Base-by-base conservation (phyloP, 1,140 invertebrate genomes). In the Drosophila pandora region DNA sequence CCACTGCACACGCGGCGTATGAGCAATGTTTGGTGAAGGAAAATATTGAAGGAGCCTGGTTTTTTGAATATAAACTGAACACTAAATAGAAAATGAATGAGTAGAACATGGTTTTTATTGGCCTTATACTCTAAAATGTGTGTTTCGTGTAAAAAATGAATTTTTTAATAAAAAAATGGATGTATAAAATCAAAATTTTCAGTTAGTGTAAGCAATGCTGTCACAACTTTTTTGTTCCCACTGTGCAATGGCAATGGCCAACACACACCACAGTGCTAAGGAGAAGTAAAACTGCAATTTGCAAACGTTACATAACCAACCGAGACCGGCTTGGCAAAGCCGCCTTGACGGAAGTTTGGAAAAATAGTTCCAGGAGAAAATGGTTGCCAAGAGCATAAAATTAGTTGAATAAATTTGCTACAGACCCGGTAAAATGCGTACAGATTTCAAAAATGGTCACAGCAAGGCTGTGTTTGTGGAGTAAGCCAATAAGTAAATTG, bases 401-500 rank as follows among this genome's bases (percentile, higher is more conserved):
- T 82, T 72, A 63, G 49, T 48, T 64, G 59, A 53, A 60, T 47
- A 62, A 48, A 54, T 62, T 71, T 22, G n/a, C 10, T 34, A 57
- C 47, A 63, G n/a, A 41, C 25, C 23, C 13, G 47, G 43, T n/a
- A 52, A 76, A 69, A 58, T 76, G 73, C 73, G 71, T 76, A 23
- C 12, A 63, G 2, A 54, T 54, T 37, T 23, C 52, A 37, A 68
- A 76, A 67, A 73, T 61, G 64, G 57, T 17, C 50, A 43, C 22
- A 52, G 53, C 22, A 2, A 28, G 9, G 21, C 30, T 50, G 9
- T 48, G 34, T 77, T 60, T 87, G 78, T 87, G 65, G 82, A 87
- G 83, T 88, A 88, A 88, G 83, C 83, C 83, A 88, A 88, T 88
- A 55, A 83, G 79, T 82, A 88, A 87, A 83, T 88, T 83, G 83